Conservation (phyloP, 23 tunicate species). For the Botrylloides violaceus region DNA sequence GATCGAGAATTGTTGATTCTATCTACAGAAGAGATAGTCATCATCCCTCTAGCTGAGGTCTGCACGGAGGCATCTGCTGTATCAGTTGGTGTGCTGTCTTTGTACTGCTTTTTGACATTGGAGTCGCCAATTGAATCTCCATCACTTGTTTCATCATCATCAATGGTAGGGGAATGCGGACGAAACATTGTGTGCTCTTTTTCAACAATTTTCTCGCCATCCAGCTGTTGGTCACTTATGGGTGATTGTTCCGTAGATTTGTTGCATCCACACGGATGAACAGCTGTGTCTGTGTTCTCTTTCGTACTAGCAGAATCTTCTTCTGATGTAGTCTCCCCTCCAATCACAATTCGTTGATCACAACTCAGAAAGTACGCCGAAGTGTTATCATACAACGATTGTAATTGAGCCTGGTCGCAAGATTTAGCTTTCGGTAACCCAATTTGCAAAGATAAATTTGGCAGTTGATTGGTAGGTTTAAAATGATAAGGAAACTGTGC, state of each 20-base stretch:
- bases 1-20: background rate
- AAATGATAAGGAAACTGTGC: no score
- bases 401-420: no score
- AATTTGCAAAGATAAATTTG: no score
- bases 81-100: background rate
- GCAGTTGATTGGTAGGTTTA: no score
- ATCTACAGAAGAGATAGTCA: background rate
- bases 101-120: background rate
- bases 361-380: background rate
- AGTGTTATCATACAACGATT: background rate
- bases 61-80: background rate
- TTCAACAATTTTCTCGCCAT: slow-evolving; percentile 11
- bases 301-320: background rate
- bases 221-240: slow-evolving; percentile 1
- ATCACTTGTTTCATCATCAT: no score
- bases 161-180: background rate
- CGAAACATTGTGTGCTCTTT: slow-evolving; percentile 12
- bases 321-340: background rate
- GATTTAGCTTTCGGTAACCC: no score
- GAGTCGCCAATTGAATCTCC: background rate
- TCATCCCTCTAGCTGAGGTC: background rate
- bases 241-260: background rate
- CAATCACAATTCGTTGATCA: background rate
- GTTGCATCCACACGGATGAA: background rate
- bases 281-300: background rate